Evolutionary conservation across 1,140 invertebrate species (phyloP).

Genomic region (Laodelphax striatellus): DNA sequence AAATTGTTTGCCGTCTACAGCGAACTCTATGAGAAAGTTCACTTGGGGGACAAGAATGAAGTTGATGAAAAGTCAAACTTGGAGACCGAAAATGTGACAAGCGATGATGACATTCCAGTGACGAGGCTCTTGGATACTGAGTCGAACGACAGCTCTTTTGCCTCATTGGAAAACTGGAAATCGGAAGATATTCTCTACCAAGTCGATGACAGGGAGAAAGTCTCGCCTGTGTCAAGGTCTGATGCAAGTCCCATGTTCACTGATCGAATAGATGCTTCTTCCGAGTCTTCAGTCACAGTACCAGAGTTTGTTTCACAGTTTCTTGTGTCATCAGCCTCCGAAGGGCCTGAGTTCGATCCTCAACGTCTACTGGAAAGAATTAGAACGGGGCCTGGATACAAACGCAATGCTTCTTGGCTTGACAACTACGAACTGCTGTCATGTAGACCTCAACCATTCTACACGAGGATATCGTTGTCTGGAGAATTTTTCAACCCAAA

Average conservation of each 20-base stretch:
- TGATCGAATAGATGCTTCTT: slow-evolving; percentile 24
- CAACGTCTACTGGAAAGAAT: slow-evolving; percentile 46
- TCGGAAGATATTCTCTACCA: slow-evolving; percentile 11
- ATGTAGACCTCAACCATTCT: slow-evolving; percentile 55
- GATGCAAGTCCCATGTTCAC: slow-evolving; percentile 27
- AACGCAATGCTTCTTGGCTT: slow-evolving; percentile 35
- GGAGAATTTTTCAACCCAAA: slow-evolving; percentile 43
- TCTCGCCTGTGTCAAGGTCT: slow-evolving; percentile 28
- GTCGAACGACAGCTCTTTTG: neutral
- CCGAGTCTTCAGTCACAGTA: slow-evolving; percentile 15
- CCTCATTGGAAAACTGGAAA: slow-evolving; percentile 5
- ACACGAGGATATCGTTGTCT: slow-evolving; percentile 55
- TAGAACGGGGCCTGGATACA: slow-evolving; percentile 41
- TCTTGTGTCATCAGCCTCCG: slow-evolving; percentile 18
- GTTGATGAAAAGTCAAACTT: neutral
- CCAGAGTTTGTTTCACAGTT: slow-evolving; percentile 12
- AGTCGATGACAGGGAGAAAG: slow-evolving; percentile 19
- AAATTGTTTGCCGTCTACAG: no score
- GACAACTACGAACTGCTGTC: slow-evolving; percentile 44
- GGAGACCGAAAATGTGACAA: neutral
- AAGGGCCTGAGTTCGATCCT: slow-evolving; percentile 35
- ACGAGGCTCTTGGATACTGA: neutral
- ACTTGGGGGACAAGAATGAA: neutral
- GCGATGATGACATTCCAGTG: neutral
- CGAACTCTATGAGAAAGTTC: no score